Conservation (phyloP, 2,888 invertebrate species). For the Phyllotreta striolata region DNA sequence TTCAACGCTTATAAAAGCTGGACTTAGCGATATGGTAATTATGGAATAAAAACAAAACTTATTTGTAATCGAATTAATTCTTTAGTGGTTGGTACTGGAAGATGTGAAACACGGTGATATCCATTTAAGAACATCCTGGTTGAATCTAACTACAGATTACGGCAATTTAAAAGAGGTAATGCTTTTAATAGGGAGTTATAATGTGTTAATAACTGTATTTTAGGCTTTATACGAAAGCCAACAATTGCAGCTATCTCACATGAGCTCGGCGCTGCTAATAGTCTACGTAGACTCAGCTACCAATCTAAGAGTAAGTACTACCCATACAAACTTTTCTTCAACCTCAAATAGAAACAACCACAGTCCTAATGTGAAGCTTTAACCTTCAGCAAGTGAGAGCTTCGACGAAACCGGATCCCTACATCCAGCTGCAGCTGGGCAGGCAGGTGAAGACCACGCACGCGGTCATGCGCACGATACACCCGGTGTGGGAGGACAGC, state of each 20-base stretch:
- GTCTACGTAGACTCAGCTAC: constrained; percentile 92
- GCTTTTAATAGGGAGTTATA: constrained; percentile 37
- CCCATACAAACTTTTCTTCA: too few species aligned
- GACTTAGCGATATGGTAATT: constrained; percentile 75
- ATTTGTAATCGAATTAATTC: constrained; percentile 40
- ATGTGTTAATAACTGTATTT: constrained; percentile 26
- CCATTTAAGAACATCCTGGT: constrained; percentile 89
- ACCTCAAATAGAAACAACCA: not conserved
- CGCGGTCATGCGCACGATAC: constrained; percentile 78
- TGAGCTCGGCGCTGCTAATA: constrained; percentile 79
- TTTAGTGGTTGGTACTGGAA: constrained; percentile 91
- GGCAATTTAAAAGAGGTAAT: constrained; percentile 78
- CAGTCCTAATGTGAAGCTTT: not conserved
- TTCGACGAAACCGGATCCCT: constrained; percentile 78
- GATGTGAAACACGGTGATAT: constrained; percentile 94
- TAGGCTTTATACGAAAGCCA: constrained; percentile 79
- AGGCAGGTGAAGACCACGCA: constrained; percentile 76
- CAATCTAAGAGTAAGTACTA: constrained; percentile 83
- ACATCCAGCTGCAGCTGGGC: constrained; percentile 79
- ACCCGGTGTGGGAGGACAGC: constrained; percentile 94
- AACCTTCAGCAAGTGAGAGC: constrained; percentile 63
- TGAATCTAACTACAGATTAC: constrained; percentile 76
- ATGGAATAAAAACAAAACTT: not conserved
- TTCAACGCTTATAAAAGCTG: constrained; percentile 71
- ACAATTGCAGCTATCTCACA: constrained; percentile 74